Evolutionary conservation across 2,888 invertebrate species (phyloP).

Genomic region (Synergus itoensis): DNA sequence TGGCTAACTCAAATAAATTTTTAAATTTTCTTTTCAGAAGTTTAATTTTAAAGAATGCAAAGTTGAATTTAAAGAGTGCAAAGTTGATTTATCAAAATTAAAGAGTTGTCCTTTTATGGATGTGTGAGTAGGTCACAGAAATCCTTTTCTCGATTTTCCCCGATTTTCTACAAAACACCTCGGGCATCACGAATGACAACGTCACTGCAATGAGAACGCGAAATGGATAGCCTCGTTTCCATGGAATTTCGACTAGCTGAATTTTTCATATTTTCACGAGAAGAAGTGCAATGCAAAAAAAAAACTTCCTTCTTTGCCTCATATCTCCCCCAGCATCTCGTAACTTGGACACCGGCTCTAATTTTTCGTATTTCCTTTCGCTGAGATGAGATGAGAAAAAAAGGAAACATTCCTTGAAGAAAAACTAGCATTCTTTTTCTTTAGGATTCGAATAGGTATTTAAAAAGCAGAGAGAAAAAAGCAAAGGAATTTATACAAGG

Average conservation of each 20-base stretch:
- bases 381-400: not conserved
- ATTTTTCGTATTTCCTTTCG: constrained; percentile 17
- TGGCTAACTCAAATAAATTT: too few relatives aligned
- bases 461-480: not conserved
- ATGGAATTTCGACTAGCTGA: constrained; percentile 44
- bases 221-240: constrained; percentile 49
- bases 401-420: not conserved
- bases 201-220: constrained; percentile 51
- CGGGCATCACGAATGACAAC: constrained; percentile 47
- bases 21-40: too few relatives aligned
- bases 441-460: constrained; percentile 2
- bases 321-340: not conserved
- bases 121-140: constrained; percentile 2
- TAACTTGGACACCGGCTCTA: constrained; percentile 1
- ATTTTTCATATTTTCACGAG: constrained; percentile 26
- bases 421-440: not conserved
- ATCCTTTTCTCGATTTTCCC: constrained; percentile 8
- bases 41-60: too few relatives aligned
- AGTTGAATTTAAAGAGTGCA: too few relatives aligned
- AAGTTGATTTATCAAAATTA: not conserved
- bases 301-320: constrained; percentile 29
- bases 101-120: not conserved
- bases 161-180: constrained; percentile 50
- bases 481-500: not conserved
- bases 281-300: constrained; percentile 27